phyloP scores from a whole-genome alignment of 1,140 invertebrate species.

The Trichonephila clavipes region DNA sequence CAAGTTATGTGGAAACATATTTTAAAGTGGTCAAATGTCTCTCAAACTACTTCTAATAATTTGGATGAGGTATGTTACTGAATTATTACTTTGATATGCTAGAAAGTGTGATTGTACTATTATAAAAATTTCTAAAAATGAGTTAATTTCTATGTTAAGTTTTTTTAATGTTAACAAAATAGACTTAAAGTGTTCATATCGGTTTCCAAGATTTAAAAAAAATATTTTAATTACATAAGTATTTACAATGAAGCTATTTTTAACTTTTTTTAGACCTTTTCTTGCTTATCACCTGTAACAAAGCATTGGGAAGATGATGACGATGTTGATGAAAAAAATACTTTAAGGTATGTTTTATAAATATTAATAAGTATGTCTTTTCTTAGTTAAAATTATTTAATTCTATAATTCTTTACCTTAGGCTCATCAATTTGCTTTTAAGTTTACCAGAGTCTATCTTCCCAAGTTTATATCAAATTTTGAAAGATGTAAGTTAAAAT shows the following conservation, averaged over 20 bases:
- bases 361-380: neutral
- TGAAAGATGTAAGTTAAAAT: constrained; percentile 6
- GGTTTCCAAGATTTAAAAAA: no score
- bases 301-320: neutral
- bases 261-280: constrained; percentile 36
- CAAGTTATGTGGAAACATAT: neutral
- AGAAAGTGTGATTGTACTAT: neutral
- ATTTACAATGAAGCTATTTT: neutral
- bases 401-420: neutral
- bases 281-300: neutral
- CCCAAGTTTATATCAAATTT: neutral
- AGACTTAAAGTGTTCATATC: no score
- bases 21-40: constrained; percentile 14
- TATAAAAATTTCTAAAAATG: no score
- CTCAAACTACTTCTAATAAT: neutral
- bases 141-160: no score
- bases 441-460: constrained; percentile 8
- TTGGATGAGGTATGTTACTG: constrained; percentile 16
- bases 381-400: neutral
- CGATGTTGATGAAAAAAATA: constrained; percentile 9
- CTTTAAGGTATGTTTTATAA: constrained; percentile 3
- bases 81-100: neutral
- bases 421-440: constrained; percentile 24
- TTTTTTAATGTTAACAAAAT: no score
- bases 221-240: neutral